phyloP scores from a whole-genome alignment of 1,140 invertebrate genomes.

The Parasteatoda tepidariorum region DNA sequence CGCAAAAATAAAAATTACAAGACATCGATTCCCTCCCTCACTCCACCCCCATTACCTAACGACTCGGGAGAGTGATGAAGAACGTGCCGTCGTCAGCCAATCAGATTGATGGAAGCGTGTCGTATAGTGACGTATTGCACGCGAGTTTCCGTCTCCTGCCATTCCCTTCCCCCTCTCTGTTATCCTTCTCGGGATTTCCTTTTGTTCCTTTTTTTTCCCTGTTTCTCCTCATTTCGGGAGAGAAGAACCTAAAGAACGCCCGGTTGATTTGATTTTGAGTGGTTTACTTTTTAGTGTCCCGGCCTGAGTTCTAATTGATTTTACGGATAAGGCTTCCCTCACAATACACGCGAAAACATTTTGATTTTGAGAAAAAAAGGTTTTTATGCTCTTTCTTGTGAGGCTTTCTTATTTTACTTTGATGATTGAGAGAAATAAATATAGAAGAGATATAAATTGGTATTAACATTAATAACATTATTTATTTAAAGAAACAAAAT shows the following conservation, averaged over 20 bases:
- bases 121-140: slow-evolving; percentile 47
- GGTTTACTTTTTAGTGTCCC: slow-evolving; percentile 19
- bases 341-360: too few species aligned
- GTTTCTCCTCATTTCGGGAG: background rate
- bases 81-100: slow-evolving; percentile 56
- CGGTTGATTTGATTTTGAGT: slow-evolving; percentile 53
- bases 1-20: background rate
- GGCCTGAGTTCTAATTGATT: slow-evolving; percentile 12
- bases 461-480: too few species aligned
- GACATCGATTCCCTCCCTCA: background rate
- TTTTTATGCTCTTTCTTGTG: too few species aligned
- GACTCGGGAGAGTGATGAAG: slow-evolving; percentile 17
- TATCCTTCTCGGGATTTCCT: too few species aligned
- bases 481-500: too few species aligned
- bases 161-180: too few species aligned
- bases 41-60: slow-evolving; percentile 5
- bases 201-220: slow-evolving; percentile 3
- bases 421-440: too few species aligned
- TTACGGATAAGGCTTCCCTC: background rate
- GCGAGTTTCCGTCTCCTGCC: background rate
- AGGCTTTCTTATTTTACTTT: too few species aligned
- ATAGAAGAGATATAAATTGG: too few species aligned
- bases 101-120: slow-evolving; percentile 57
- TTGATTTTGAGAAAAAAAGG: too few species aligned
- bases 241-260: background rate